These are phyloP conservation scores for Hypanus sabinus DNA, from an alignment of 2,113 vertebrate species.

Conservation along the genomic window DNA sequence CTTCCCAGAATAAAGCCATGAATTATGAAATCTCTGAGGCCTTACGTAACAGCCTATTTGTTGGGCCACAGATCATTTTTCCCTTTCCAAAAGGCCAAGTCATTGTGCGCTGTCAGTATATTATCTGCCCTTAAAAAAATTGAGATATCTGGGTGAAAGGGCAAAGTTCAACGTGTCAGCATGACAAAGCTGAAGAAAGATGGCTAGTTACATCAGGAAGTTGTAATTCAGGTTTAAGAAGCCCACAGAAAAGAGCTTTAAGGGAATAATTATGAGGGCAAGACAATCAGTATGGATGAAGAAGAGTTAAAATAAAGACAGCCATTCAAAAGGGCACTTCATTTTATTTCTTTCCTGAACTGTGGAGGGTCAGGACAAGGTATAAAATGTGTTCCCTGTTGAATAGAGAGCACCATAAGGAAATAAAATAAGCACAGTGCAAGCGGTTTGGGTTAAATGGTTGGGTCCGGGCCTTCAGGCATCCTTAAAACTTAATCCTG, in stretches of 20 bases:
- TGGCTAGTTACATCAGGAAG: neutral
- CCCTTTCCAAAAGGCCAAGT: neutral
- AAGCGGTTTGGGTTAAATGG: neutral
- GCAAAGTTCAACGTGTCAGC: neutral
- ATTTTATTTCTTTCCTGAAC: neutral
- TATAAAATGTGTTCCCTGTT: neutral
- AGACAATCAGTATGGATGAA: neutral
- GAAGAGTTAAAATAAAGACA: neutral
- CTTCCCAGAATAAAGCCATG: slow-evolving; percentile 15
- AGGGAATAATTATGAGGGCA: neutral
- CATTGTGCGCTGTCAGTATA: neutral
- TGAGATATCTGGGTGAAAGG: neutral
- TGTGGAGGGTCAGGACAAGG: neutral
- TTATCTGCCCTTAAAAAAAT: neutral
- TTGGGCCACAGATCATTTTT: neutral
- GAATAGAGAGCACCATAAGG: neutral
- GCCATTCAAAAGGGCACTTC: neutral
- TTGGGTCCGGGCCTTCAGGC: neutral
- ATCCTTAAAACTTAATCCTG: neutral
- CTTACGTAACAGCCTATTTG: neutral
- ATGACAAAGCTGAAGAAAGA: neutral
- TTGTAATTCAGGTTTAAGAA: neutral
- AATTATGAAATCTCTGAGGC: slow-evolving; percentile 14
- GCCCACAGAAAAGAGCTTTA: neutral
- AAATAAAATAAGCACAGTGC: neutral